Evolutionary conservation across 1,140 invertebrate species (phyloP), one percentile per base, ranked within the genome.

Genomic region (Drosophila mayri): DNA sequence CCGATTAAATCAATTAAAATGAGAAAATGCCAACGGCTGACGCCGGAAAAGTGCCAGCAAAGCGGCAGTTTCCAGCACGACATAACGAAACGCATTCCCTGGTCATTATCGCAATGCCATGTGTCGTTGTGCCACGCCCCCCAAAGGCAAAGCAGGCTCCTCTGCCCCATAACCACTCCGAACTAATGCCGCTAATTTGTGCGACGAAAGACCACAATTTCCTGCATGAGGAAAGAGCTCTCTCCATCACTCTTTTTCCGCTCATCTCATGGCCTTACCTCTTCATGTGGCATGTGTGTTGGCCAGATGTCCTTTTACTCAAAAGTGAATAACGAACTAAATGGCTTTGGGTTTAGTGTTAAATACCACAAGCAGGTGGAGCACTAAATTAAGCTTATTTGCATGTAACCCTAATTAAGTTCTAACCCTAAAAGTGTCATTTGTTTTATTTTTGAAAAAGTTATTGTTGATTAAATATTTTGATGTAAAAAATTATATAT

Each of bases 1-100:
- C 84, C 85, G 84, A 87, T 87, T 87, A 87, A 87, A 87, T 87
- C 84, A 87, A 87, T 87, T 90, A 87, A 90, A 90, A 84, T 57
- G 76, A 74, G 76, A 90, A 87, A 90, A 77, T 74, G 52, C 76
- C 73, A 63, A 25, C 66, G 64, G 73, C 64, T 50, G 71, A 10
- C 32, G 35, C 4, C 30, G 52, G 79, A 75, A 85, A 84, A 72
- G 43, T 67, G 68, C 32, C 52, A 37, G 44, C 66, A 71, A 80
- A 86, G 50, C 80, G 61, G 66, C 81, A 80, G 38, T 85, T 87
- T 74, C 66, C 68, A 71, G 64, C 80, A 49, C 66, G 28, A 54
- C 40, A 38, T 37, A 35, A 11, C 30, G 18, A n/a, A 35, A 16
- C 76, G 79, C 83, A 79, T 76, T 76, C 46, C 60, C 58, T 52